phyloP scores from a whole-genome alignment of 2,888 invertebrate species.

The Polydrusus cervinus region DNA sequence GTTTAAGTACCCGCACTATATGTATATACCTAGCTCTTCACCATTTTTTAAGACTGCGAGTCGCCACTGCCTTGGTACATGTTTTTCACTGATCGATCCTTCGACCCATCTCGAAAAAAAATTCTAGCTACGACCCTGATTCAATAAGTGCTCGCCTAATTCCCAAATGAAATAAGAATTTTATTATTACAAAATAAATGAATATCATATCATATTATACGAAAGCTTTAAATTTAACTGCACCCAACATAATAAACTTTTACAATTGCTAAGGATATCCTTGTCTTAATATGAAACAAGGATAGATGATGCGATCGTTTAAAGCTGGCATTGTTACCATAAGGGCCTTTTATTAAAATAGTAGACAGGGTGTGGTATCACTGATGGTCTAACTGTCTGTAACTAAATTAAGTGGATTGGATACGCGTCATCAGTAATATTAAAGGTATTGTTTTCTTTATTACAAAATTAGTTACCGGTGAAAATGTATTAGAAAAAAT shows the following conservation, averaged over 20 bases:
- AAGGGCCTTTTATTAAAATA: constrained; percentile 15
- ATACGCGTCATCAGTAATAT: background rate
- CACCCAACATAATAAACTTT: background rate
- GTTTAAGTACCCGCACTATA: too few species aligned
- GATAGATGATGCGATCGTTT: background rate
- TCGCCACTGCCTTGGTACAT: too few species aligned
- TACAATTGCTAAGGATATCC: background rate
- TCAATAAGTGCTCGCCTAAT: too few species aligned
- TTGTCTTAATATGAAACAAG: background rate
- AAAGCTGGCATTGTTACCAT: background rate
- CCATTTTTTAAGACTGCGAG: too few species aligned
- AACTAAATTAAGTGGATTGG: background rate
- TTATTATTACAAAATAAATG: too few species aligned
- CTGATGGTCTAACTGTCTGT: background rate
- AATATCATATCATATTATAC: too few species aligned
- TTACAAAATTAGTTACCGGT: background rate
- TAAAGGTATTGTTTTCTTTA: constrained; percentile 3
- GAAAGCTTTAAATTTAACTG: background rate
- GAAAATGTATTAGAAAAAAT: too few species aligned
- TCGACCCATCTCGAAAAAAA: too few species aligned
- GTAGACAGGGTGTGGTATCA: background rate
- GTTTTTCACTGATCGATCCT: too few species aligned
- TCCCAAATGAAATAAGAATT: too few species aligned
- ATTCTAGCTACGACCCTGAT: too few species aligned
- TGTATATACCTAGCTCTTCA: too few species aligned